Evolutionary conservation across 2,888 invertebrate species (phyloP).

Genomic region (Ectobius pallidus): DNA sequence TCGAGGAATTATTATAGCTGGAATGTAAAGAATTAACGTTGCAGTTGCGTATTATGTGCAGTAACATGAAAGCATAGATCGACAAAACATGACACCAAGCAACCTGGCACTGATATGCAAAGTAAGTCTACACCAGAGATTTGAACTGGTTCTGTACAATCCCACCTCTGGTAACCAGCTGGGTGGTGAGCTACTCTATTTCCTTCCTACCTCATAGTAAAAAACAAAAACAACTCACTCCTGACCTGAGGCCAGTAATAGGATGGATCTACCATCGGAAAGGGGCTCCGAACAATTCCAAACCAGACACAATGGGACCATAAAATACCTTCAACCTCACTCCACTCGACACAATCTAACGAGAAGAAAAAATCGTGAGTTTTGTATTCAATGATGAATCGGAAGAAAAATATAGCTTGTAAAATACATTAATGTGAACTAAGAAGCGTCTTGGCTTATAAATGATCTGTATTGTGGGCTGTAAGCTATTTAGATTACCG

Average conservation of each 20-base stretch:
- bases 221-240: not conserved
- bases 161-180: conserved; percentile 39
- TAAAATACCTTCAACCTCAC: conserved; percentile 13
- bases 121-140: too few species aligned
- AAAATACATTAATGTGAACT: too few species aligned
- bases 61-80: too few species aligned
- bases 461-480: not conserved
- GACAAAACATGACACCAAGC: too few species aligned
- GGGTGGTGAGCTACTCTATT: conserved; percentile 1
- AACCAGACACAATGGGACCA: conserved; percentile 24
- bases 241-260: not conserved
- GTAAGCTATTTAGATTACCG: not conserved
- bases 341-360: not conserved
- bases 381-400: not conserved
- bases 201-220: conserved; percentile 10
- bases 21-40: too few species aligned
- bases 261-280: conserved; percentile 5
- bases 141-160: too few species aligned
- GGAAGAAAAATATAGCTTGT: too few species aligned
- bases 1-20: too few species aligned
- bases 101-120: too few species aligned
- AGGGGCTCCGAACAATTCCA: conserved; percentile 1
- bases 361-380: not conserved
- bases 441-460: too few species aligned
- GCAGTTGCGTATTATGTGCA: too few species aligned